A percentile compares a stretch with the other conserved stretches of the same genome.
Evolutionary conservation across 2,797 vertebrate species (phyloP).

Genomic region (Crypturellus tataupa): DNA sequence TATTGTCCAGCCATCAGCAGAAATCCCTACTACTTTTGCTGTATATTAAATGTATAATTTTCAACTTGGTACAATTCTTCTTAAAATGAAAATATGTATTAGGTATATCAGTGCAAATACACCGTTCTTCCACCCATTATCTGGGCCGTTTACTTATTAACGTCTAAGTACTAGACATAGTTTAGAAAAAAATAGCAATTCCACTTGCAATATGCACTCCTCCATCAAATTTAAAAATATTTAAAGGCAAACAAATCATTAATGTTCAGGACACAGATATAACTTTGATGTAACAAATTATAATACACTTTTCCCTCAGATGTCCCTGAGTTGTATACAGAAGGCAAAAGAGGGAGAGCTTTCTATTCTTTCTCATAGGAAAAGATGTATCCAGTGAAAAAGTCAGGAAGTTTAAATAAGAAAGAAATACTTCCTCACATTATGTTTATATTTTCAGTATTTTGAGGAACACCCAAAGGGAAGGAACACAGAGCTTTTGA

Average conservation of each 20-base stretch:
- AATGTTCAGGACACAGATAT: background rate
- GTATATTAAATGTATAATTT: background rate
- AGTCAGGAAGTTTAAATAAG: background rate
- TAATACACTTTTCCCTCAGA: background rate
- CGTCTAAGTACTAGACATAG: background rate
- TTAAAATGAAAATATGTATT: background rate
- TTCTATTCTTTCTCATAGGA: background rate
- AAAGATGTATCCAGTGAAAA: background rate
- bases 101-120: background rate
- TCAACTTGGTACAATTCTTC: background rate
- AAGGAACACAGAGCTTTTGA: background rate
- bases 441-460: background rate
- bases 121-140: background rate
- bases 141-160: background rate
- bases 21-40: background rate
- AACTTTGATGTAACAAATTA: background rate
- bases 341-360: background rate
- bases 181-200: background rate
- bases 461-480: background rate
- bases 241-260: background rate
- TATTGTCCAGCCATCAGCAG: background rate
- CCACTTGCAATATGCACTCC: background rate
- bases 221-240: background rate
- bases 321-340: background rate
- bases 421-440: background rate